Percentiles rank a stretch among this genome's conserved stretches.
Evolutionary conservation across 1,140 invertebrate genomes (phyloP).

Genomic region (Limonius californicus): DNA sequence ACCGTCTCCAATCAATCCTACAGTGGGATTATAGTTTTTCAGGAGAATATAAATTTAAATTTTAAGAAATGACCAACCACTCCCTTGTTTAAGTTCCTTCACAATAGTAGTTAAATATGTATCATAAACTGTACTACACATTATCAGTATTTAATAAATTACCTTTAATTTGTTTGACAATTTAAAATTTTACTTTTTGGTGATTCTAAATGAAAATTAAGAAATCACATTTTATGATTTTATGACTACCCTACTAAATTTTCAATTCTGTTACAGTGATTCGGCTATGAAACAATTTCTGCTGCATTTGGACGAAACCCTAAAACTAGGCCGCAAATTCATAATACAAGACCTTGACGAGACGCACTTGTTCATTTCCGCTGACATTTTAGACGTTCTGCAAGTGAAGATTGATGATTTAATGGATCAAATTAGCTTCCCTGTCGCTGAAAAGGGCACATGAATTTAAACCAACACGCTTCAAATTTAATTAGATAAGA

Average conservation of each 20-base stretch:
- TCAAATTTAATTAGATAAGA: slow-evolving; percentile 13
- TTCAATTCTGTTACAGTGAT: slow-evolving; percentile 68
- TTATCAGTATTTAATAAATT: too few relatives aligned
- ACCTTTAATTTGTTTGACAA: too few relatives aligned
- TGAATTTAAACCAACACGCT: too few relatives aligned
- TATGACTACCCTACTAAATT: too few relatives aligned
- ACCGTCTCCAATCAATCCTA: too few relatives aligned
- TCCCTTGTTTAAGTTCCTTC: too few relatives aligned
- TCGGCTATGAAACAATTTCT: slow-evolving; percentile 99
- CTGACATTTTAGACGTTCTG: slow-evolving; percentile 85
- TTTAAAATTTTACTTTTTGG: not conserved
- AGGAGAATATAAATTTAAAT: too few relatives aligned
- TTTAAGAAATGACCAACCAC: too few relatives aligned
- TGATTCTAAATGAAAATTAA: slow-evolving; percentile 3
- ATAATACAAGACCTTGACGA: slow-evolving; percentile 97
- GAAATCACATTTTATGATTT: not conserved
- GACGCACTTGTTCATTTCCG: slow-evolving; percentile 90
- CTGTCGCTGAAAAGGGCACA: slow-evolving; percentile 74
- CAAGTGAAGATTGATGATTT: slow-evolving; percentile 91
- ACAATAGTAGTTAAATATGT: too few relatives aligned
- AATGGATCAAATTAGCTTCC: slow-evolving; percentile 93
- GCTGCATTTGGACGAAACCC: slow-evolving; percentile 92
- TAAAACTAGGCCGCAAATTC: slow-evolving; percentile 89
- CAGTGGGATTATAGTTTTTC: too few relatives aligned
- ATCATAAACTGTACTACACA: too few relatives aligned